Evolutionary conservation across 2,113 vertebrate species (phyloP), one percentile per base, ranked within the genome.

Genomic region (Dromaius novaehollandiae): DNA sequence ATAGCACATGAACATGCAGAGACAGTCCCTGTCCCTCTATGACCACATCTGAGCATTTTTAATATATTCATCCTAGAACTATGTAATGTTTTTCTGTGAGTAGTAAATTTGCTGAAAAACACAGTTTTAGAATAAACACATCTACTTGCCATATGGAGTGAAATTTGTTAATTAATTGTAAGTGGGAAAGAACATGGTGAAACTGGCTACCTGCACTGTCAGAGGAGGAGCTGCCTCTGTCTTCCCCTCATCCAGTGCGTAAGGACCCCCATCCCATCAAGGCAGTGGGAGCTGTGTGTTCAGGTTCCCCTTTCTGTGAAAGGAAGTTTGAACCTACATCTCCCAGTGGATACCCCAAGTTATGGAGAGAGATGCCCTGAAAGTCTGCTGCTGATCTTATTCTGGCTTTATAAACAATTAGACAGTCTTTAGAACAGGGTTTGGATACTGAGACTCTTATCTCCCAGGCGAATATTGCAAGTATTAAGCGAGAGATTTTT

Each of bases 291-390:
- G 44, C 32, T n/a, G 32, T 19, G 34, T 9, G 30, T n/a, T 76
- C 18, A 21, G 9, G 34, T 69, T 48, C 6, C 11, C 48, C 40
- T 46, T 19, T 5, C 26, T 77, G 53, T 6, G 13, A 74, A 91
- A 46, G 10, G n/a, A 69, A 15, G 32, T 20, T 68, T 69, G 76
- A 86, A 69, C 11, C 36, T 42, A 21, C 28, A 21, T 8, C 48
- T 12, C 42, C n/a, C 60, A 3, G 24, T 16, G 40, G 7, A 13
- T 56, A 8, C 38, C 42, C 30, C 25, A 64, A 11, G 7, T 64
- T 51, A 50, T 4, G 4, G 44, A 14, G 7, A n/a, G 18, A 0
- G 1, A 11, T 18, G 74, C 21, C 13, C 55, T 6, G 1, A 86
- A 73, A 90, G 18, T 17, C 24, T 38, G 60, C 60, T 92, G 28